A percentile compares a stretch with the other conserved stretches of the same genome.
Conservation (phyloP, 2,113 vertebrate genomes). For the Synchiropus splendidus region DNA sequence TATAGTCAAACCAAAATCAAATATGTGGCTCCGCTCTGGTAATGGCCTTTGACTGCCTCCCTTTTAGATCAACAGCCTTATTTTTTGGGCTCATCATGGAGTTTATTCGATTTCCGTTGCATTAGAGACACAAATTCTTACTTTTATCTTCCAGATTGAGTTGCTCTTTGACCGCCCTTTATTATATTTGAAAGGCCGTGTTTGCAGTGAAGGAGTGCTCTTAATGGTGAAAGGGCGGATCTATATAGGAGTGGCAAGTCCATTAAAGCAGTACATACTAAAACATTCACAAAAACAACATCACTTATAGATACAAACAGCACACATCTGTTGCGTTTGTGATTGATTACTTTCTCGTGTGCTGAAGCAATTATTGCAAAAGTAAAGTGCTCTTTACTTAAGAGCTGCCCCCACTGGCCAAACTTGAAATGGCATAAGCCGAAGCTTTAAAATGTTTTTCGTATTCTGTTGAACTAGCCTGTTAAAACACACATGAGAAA, state of each 20-base stretch:
- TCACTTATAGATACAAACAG: no score
- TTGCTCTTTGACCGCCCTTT: slow-evolving; percentile 25
- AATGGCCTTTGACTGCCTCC: slow-evolving; percentile 25
- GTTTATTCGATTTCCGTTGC: slow-evolving; percentile 32
- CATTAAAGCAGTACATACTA: no score
- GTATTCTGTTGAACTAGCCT: no score
- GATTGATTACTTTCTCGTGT: no score
- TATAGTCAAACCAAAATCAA: slow-evolving; percentile 46
- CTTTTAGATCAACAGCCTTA: slow-evolving; percentile 31
- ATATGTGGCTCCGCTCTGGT: slow-evolving; percentile 28
- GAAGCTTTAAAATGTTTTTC: no score
- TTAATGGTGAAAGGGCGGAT: slow-evolving; percentile 2
- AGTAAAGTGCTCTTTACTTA: no score
- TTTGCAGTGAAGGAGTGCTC: slow-evolving; percentile 4
- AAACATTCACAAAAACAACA: no score
- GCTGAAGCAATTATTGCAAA: no score
- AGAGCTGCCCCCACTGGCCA: no score
- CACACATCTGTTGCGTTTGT: no score
- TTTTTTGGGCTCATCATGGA: slow-evolving; percentile 33
- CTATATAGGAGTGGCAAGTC: not conserved
- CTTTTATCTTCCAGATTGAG: slow-evolving; percentile 19
- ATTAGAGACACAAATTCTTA: slow-evolving; percentile 32
- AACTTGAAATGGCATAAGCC: no score
- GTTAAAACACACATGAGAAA: no score
- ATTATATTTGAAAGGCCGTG: slow-evolving; percentile 13